These are phyloP conservation scores for Charaxes varanes DNA, from an alignment of 1,140 invertebrate species.

Conservation along the genomic window DNA sequence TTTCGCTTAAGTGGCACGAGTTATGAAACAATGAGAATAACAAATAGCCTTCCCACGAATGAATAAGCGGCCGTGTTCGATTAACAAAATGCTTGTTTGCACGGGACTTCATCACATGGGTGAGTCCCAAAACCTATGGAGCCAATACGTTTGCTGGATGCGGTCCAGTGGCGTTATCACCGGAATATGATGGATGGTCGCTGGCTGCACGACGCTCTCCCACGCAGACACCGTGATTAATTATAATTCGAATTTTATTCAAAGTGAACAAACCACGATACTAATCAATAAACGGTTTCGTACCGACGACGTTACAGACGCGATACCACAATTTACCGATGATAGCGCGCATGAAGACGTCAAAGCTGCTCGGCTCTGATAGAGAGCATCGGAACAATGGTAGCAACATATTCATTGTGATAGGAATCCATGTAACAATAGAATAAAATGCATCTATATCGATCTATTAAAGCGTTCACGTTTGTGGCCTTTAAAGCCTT, in stretches of 20 bases:
- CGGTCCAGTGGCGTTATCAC: constrained; percentile 67
- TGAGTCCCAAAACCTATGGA: constrained; percentile 43
- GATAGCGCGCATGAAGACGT: constrained; percentile 67
- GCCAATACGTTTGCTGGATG: constrained; percentile 61
- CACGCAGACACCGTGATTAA: constrained; percentile 69
- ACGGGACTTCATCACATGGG: constrained; percentile 44
- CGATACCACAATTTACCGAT: constrained; percentile 69
- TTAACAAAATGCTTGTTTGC: constrained; percentile 32
- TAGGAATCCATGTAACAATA: constrained; percentile 36
- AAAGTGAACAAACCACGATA: constrained; percentile 72
- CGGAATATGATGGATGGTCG: constrained; percentile 72
- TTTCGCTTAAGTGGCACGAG: not conserved
- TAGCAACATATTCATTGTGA: constrained; percentile 49
- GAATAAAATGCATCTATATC: constrained; percentile 27
- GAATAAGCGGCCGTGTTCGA: constrained; percentile 15
- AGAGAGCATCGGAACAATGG: constrained; percentile 52
- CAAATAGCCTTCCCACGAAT: constrained; percentile 14
- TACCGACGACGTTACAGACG: constrained; percentile 65
- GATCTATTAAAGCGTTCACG: constrained; percentile 18
- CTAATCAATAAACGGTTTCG: constrained; percentile 72
- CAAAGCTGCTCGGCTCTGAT: constrained; percentile 47
- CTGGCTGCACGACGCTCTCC: constrained; percentile 58
- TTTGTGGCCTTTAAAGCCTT: constrained; percentile 14
- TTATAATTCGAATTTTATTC: constrained; percentile 74
- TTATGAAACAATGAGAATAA: constrained; percentile 10